phyloP scores from a whole-genome alignment of 2,888 invertebrate species.

The Tiliacea citrago region DNA sequence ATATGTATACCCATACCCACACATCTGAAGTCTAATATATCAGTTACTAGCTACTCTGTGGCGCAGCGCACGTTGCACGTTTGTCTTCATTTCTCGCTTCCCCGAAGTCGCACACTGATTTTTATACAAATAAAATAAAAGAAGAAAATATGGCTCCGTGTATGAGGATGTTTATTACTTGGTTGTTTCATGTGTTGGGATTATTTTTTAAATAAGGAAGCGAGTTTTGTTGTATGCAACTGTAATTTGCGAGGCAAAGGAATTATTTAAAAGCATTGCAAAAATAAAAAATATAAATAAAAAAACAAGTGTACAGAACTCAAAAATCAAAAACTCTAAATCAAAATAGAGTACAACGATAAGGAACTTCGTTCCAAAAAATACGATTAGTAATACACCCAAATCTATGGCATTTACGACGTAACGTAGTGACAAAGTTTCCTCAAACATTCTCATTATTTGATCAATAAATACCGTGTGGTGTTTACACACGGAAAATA shows the following conservation, averaged over 20 bases:
- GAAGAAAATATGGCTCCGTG: constrained; percentile 27
- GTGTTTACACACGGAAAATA: constrained; percentile 8
- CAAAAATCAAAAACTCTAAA: no score
- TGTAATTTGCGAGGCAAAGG: neutral
- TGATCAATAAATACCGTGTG: neutral
- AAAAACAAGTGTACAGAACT: no score
- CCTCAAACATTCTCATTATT: neutral
- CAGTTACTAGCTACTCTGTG: constrained; percentile 43
- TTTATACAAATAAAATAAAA: constrained; percentile 48
- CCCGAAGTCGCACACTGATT: constrained; percentile 53
- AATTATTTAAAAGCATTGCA: neutral
- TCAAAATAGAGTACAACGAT: no score
- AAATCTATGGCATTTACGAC: no score
- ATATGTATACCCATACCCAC: constrained; percentile 16
- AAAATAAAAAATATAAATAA: no score
- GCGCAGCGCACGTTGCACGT: constrained; percentile 42
- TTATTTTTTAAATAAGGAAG: constrained; percentile 32
- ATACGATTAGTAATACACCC: neutral
- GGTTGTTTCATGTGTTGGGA: constrained; percentile 11
- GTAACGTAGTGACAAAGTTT: no score
- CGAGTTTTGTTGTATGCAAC: constrained; percentile 8
- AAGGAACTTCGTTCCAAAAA: no score
- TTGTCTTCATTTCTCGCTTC: constrained; percentile 60
- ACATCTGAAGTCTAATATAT: constrained; percentile 26
- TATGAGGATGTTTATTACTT: constrained; percentile 38